Conservation (phyloP, 2,113 vertebrate species). For the Carassius carassius region DNA sequence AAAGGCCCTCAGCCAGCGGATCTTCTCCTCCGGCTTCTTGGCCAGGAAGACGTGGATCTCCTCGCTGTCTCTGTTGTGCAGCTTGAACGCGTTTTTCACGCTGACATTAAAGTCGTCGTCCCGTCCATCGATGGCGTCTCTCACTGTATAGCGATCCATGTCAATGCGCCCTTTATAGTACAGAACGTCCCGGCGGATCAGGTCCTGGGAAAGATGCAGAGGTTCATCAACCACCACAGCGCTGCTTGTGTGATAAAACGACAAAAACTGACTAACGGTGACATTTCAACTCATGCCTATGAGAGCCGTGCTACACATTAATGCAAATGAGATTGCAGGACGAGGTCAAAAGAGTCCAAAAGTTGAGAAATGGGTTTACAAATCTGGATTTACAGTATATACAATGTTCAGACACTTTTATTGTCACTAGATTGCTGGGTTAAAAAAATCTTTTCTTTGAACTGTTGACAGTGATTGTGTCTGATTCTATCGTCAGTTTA, state of each 20-base stretch:
- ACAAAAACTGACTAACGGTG: not conserved
- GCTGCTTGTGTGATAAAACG: not conserved
- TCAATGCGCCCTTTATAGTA: conserved; percentile 91
- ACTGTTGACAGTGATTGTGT: no score
- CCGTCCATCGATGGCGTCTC: conserved; percentile 83
- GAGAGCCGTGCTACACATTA: no score
- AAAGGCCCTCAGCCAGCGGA: conserved; percentile 88
- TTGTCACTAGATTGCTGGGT: no score
- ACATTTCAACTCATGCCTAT: no score
- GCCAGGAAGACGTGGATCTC: conserved; percentile 88
- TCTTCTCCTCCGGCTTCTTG: conserved; percentile 88
- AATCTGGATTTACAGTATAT: no score
- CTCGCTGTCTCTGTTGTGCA: conserved; percentile 87
- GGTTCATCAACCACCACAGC: not conserved
- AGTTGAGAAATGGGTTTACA: no score
- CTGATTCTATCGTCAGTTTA: no score
- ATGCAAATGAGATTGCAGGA: no score
- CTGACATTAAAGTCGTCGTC: conserved; percentile 89
- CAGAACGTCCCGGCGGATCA: conserved; percentile 86
- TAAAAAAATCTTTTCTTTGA: no score
- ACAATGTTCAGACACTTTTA: no score
- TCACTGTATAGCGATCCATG: conserved; percentile 86
- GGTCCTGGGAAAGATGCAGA: conserved; percentile 71
- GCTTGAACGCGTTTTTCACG: conserved; percentile 89
- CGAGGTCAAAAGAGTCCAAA: no score